These are phyloP conservation scores for Istiophorus platypterus DNA, from an alignment of 2,113 vertebrate genomes.

Conservation along the genomic window DNA sequence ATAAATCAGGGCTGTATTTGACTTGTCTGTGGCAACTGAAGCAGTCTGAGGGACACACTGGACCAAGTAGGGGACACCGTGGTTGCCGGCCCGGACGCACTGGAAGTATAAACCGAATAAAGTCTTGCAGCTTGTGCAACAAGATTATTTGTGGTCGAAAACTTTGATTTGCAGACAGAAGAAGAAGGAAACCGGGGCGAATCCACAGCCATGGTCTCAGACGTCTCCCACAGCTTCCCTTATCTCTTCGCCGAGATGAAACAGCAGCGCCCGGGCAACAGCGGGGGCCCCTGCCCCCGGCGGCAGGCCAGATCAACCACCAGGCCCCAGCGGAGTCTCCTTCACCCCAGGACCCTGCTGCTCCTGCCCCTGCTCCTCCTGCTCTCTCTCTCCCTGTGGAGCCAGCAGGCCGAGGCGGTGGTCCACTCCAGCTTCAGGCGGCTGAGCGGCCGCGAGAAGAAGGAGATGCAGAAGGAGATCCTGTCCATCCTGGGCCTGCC, in stretches of 20 bases:
- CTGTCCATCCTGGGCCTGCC: slow-evolving; percentile 91
- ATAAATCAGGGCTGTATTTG: slow-evolving; percentile 38
- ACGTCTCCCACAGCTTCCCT: slow-evolving; percentile 14
- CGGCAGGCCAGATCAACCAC: not conserved
- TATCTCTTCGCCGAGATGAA: slow-evolving; percentile 30
- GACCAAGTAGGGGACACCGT: not conserved
- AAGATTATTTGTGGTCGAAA: not conserved
- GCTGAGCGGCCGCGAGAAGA: slow-evolving; percentile 90
- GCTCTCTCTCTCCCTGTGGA: slow-evolving; percentile 77
- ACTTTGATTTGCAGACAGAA: not conserved
- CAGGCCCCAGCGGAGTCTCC: slow-evolving; percentile 12
- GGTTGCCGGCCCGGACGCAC: slow-evolving; percentile 17
- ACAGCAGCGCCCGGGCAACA: not conserved
- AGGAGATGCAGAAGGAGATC: slow-evolving; percentile 95
- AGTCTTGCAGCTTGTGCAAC: not conserved
- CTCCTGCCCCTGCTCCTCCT: slow-evolving; percentile 71
- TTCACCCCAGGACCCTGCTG: slow-evolving; percentile 53
- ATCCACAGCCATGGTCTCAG: slow-evolving; percentile 30
- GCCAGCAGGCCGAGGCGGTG: slow-evolving; percentile 82
- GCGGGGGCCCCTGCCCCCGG: not conserved
- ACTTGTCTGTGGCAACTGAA: slow-evolving; percentile 13
- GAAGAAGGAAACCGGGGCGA: not conserved
- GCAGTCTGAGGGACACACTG: slow-evolving; percentile 1
- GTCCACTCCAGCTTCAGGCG: slow-evolving; percentile 87
- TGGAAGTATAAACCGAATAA: not conserved